Percentiles rank a stretch among this genome's conserved stretches.
Evolutionary conservation across 2,888 invertebrate species (phyloP).

Genomic region (Pachliopta kotzebuea): DNA sequence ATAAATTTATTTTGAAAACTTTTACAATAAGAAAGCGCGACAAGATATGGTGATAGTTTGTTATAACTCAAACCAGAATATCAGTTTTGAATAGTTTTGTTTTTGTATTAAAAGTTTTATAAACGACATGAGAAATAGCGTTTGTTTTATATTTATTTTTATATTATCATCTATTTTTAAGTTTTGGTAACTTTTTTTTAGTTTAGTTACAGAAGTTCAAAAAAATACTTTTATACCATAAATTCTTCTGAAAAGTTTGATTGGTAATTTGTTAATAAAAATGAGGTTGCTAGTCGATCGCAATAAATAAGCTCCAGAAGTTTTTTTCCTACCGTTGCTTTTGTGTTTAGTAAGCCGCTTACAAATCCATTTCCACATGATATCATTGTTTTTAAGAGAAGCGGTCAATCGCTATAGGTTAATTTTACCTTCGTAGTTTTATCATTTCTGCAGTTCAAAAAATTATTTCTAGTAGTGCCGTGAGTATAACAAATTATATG

Average conservation of each 20-base stretch:
- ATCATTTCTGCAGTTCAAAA: too few relatives aligned
- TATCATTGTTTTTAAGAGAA: too few relatives aligned
- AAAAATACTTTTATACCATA: neutral
- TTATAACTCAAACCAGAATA: neutral
- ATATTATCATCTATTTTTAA: neutral
- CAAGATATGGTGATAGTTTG: neutral
- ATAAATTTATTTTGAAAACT: neutral
- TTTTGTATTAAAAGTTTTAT: constrained; percentile 7
- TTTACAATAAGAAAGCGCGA: neutral
- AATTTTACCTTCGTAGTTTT: too few relatives aligned
- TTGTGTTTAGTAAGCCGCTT: too few relatives aligned
- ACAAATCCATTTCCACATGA: too few relatives aligned
- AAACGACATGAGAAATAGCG: neutral
- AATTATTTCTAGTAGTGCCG: too few relatives aligned
- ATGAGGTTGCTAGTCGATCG: too few relatives aligned
- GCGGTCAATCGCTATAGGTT: too few relatives aligned
- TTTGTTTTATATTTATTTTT: neutral
- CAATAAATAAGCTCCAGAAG: too few relatives aligned
- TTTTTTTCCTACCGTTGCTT: too few relatives aligned
- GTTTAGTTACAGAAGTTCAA: neutral
- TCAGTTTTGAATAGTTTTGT: constrained; percentile 4
- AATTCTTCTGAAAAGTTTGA: neutral
- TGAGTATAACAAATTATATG: too few relatives aligned
- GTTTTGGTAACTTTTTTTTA: neutral
- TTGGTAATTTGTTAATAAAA: neutral